phyloP scores from a whole-genome alignment of 2,888 invertebrate genomes.

The Cosmia trapezina region DNA sequence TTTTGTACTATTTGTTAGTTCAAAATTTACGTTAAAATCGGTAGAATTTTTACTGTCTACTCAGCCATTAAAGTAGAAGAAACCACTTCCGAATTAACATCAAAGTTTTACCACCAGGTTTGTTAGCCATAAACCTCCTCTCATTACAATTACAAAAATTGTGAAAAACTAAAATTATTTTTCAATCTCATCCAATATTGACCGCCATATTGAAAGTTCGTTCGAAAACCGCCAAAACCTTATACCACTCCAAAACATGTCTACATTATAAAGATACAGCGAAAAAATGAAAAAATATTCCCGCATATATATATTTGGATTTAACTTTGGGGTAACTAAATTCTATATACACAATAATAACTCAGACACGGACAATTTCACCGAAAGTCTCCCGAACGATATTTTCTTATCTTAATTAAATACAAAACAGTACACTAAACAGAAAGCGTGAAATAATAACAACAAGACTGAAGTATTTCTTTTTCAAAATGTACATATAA shows the following conservation, averaged over 20 bases:
- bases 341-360: constrained; percentile 87
- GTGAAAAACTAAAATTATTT: constrained; percentile 3
- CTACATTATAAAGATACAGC: constrained; percentile 76
- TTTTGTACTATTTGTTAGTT: constrained; percentile 58
- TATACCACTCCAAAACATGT: constrained; percentile 73
- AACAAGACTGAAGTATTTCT: constrained; percentile 75
- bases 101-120: constrained; percentile 15
- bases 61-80: constrained; percentile 59
- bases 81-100: constrained; percentile 52
- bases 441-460: constrained; percentile 81
- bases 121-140: constrained; percentile 21
- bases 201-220: constrained; percentile 59
- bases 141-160: constrained; percentile 28
- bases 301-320: constrained; percentile 86
- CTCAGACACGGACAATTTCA: constrained; percentile 64
- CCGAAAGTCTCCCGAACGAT: constrained; percentile 57
- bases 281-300: constrained; percentile 75
- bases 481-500: constrained; percentile 89
- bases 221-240: constrained; percentile 76
- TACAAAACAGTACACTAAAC: constrained; percentile 79
- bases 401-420: constrained; percentile 64
- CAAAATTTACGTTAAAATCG: constrained; percentile 41
- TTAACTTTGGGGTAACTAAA: constrained; percentile 87
- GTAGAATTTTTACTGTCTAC: constrained; percentile 58
- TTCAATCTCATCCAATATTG: constrained; percentile 26